phyloP scores from a whole-genome alignment of 2,797 vertebrate species.

The Sebastes minor region DNA sequence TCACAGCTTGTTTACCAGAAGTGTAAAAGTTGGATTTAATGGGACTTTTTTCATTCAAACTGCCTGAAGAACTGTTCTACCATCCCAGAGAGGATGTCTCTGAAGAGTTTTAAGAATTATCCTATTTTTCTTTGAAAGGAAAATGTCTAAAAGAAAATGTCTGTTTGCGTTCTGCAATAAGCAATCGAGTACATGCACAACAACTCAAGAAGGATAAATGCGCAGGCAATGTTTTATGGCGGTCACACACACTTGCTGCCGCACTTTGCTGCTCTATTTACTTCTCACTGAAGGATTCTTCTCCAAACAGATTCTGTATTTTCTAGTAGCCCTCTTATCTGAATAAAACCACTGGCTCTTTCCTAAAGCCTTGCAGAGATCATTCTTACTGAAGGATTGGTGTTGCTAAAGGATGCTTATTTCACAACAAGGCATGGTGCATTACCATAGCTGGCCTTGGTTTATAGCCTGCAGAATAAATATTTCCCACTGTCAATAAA shows the following conservation, averaged over 20 bases:
- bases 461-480: slow-evolving; percentile 46
- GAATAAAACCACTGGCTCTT: neutral
- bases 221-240: neutral
- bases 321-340: neutral
- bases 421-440: slow-evolving; percentile 17
- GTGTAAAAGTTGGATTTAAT: neutral
- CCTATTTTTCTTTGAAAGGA: neutral
- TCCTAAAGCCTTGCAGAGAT: slow-evolving; percentile 21
- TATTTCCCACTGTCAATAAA: slow-evolving; percentile 38
- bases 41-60: neutral
- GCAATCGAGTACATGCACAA: neutral
- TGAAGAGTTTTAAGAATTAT: neutral
- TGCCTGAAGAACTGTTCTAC: neutral
- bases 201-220: neutral
- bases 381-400: slow-evolving; percentile 37
- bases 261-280: neutral
- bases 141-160: neutral
- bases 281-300: neutral
- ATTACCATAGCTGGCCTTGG: slow-evolving; percentile 36
- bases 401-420: slow-evolving; percentile 46
- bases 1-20: neutral
- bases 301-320: neutral
- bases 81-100: neutral
- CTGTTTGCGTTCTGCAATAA: neutral
- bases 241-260: neutral